These are phyloP conservation scores for Bacillus rossius DNA, from an alignment of 1,140 invertebrate genomes.

Conservation along the genomic window DNA sequence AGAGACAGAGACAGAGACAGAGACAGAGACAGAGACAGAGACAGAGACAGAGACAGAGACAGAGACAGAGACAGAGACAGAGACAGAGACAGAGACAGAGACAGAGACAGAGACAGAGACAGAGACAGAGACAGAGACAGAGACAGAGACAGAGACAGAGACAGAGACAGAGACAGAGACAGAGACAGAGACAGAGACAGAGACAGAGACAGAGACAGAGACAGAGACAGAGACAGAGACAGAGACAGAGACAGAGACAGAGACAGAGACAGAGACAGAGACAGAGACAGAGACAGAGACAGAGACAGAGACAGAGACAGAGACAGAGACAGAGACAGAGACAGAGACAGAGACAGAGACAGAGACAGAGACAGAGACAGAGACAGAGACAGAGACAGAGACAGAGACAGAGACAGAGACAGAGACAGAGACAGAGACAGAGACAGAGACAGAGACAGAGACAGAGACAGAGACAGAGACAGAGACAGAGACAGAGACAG, in stretches of 20 bases:
- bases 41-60: slow-evolving; percentile 5
- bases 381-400: neutral
- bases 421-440: slow-evolving; percentile 1
- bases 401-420: neutral
- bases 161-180: slow-evolving; percentile 6
- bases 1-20: slow-evolving; percentile 8
- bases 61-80: slow-evolving; percentile 2
- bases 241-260: slow-evolving; percentile 1
- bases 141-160: slow-evolving; percentile 7
- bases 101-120: slow-evolving; percentile 1
- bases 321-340: neutral
- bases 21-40: slow-evolving; percentile 6
- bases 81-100: slow-evolving; percentile 5
- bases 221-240: neutral
- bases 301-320: slow-evolving; percentile 1
- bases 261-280: neutral
- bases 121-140: slow-evolving; percentile 5
- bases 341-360: neutral
- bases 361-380: slow-evolving; percentile 1
- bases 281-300: neutral
- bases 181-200: slow-evolving; percentile 7
- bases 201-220: neutral
- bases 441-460: neutral
- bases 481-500: slow-evolving; percentile 1
- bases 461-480: neutral